Base-by-base conservation (phyloP, 1,140 invertebrate species). In the Drosophila dunni region DNA sequence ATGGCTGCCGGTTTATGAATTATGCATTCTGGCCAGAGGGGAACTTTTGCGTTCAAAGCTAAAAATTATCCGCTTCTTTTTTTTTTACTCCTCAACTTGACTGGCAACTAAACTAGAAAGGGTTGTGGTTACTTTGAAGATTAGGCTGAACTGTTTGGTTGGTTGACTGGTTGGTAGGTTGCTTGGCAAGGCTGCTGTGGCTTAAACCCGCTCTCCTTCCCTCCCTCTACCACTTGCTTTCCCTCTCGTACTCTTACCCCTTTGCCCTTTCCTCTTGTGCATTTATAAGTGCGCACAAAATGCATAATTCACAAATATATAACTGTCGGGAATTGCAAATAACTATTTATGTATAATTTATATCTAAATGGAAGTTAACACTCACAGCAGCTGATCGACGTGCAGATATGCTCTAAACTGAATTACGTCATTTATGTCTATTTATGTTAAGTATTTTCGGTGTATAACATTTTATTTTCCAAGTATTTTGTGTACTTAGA, bases 61-160 rank as follows among this genome's bases (percentile, higher is more conserved):
- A 67, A 81, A 84, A 81, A 84, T 85, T 84, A 84, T 85, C 67
- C 64, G 48, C 53, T 58, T 63, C 58, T 45, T 58, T 44, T 40
- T 63, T 63, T 40, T 24, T 29, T 29, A 29, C 5, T 17, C 8
- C 29, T 56, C 56, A 36, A 56, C 54, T 48, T 57, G 42, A 13
- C 29, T 66, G 40, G 57, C 38, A 62, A 62, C 48, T 53, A 54
- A 60, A 62, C 48, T 53, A 54, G 56, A 83, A 83, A 83, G 81
- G 81, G 81, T 84, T 83, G 80, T 36, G 80, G 80, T 63, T 70
- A 61, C 67, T 75, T 70, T 75, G 72, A 83, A 77, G 81, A 84
- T 83, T 84, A 84, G 77, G 53, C 68, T 63, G 66, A 57, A 60
- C 65, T 65, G 56, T 44, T 50, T 34, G 50, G 7, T 29, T 11